Conservation (phyloP, 2,113 vertebrate species). For the Daubentonia madagascariensis region DNA sequence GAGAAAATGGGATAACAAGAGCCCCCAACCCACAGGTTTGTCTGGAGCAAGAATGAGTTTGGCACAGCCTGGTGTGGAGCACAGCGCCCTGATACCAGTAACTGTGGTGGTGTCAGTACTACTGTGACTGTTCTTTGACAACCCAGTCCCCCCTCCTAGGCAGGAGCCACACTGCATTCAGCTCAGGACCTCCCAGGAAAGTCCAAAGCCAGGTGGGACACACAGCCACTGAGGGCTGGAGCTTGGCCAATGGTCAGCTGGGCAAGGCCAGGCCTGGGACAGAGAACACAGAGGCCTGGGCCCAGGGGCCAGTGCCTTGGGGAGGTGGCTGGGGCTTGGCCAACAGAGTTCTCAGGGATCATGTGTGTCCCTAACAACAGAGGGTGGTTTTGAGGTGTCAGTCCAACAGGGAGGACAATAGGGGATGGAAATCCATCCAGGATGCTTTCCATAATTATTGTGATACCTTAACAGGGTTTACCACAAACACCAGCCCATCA, state of each 20-base stretch:
- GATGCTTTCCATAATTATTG: background rate
- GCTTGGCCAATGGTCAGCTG: fast-evolving
- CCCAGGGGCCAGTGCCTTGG: background rate
- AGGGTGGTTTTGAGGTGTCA: slow-evolving; percentile 18
- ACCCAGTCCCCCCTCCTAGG: fast-evolving
- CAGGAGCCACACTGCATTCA: background rate
- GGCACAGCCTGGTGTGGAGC: fast-evolving
- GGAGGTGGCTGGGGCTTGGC: background rate
- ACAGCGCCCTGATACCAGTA: background rate
- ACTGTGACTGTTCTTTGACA: fast-evolving
- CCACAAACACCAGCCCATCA: background rate
- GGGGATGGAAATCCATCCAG: background rate
- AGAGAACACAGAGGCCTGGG: background rate
- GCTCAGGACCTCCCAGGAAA: background rate
- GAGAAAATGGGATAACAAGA: background rate
- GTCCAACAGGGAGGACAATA: background rate
- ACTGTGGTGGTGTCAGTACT: fast-evolving
- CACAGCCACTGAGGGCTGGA: background rate
- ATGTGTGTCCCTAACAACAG: background rate
- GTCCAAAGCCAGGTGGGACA: background rate
- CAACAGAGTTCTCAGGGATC: background rate
- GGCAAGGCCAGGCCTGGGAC: background rate
- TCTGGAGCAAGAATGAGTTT: fast-evolving
- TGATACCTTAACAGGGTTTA: background rate
- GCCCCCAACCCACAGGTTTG: background rate